Evolutionary conservation across 2,113 vertebrate genomes (phyloP).

Genomic region (Eclectus roratus): DNA sequence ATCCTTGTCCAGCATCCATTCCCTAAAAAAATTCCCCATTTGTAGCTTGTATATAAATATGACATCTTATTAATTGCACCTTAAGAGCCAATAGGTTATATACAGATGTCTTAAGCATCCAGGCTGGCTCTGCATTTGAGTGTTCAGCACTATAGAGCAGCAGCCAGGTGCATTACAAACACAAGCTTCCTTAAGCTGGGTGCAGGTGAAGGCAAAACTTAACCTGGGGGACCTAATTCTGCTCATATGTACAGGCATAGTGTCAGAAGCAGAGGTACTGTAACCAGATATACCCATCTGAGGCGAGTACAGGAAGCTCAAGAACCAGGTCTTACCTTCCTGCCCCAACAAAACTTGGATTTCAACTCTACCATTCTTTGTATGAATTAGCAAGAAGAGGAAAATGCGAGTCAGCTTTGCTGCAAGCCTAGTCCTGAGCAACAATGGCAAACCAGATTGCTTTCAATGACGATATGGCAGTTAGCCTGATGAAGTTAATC

Average conservation of each 20-base stretch:
- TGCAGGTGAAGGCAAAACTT: neutral
- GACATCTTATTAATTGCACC: neutral
- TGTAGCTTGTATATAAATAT: neutral
- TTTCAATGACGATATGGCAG: slow-evolving; percentile 23
- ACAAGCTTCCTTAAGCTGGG: neutral
- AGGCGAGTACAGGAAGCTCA: neutral
- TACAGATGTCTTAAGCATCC: neutral
- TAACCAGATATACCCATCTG: neutral
- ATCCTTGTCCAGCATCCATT: neutral
- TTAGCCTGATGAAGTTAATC: slow-evolving; percentile 45
- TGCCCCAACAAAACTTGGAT: neutral
- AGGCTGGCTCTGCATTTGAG: neutral
- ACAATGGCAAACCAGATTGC: neutral
- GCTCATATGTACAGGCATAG: neutral
- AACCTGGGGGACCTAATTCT: neutral
- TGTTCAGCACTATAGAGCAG: neutral
- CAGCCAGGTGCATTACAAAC: neutral
- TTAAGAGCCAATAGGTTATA: neutral
- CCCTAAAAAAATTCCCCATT: neutral
- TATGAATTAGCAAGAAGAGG: neutral
- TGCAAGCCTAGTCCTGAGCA: slow-evolving; percentile 6
- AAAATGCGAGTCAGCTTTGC: slow-evolving; percentile 31
- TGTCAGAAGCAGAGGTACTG: neutral
- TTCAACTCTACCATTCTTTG: neutral
- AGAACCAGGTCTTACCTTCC: neutral